These are phyloP conservation scores for Atopsyche davidsoni DNA, from an alignment of 1,140 invertebrate genomes.

Conservation along the genomic window DNA sequence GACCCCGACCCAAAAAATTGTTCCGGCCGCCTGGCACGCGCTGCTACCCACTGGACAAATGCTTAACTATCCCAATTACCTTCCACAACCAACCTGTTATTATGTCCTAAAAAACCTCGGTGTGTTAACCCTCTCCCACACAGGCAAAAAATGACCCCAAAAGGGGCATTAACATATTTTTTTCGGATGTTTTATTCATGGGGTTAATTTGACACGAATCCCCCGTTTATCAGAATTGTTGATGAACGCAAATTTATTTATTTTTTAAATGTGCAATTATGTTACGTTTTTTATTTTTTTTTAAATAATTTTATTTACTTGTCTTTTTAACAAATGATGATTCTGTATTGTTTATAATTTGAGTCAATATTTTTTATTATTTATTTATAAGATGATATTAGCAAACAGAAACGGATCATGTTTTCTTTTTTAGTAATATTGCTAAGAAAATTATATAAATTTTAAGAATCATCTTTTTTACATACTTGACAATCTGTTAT, in stretches of 20 bases:
- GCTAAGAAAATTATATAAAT: no score
- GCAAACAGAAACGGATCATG: no score
- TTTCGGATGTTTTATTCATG: constrained; percentile 14
- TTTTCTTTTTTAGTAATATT: no score
- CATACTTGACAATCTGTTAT: no score
- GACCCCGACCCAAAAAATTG: no score
- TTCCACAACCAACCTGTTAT: constrained; percentile 22
- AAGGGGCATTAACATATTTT: constrained; percentile 17
- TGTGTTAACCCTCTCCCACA: constrained; percentile 16
- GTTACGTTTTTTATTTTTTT: no score
- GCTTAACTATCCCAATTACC: constrained; percentile 22
- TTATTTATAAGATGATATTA: no score
- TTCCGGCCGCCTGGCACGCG: constrained; percentile 24
- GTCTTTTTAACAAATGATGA: no score
- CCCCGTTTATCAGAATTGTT: constrained; percentile 11
- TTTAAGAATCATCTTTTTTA: no score
- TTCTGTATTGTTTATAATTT: no score
- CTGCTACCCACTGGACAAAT: constrained; percentile 16
- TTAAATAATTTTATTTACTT: no score
- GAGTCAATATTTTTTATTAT: no score
- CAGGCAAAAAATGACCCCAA: constrained; percentile 20
- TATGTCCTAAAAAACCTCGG: constrained; percentile 4
- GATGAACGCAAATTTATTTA: not conserved
- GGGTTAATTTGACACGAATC: constrained; percentile 20
- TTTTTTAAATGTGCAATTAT: not conserved